A percentile compares a stretch with the other conserved stretches of the same genome.
Evolutionary conservation across 2,888 invertebrate species (phyloP).

Genomic region (Thyatira batis): DNA sequence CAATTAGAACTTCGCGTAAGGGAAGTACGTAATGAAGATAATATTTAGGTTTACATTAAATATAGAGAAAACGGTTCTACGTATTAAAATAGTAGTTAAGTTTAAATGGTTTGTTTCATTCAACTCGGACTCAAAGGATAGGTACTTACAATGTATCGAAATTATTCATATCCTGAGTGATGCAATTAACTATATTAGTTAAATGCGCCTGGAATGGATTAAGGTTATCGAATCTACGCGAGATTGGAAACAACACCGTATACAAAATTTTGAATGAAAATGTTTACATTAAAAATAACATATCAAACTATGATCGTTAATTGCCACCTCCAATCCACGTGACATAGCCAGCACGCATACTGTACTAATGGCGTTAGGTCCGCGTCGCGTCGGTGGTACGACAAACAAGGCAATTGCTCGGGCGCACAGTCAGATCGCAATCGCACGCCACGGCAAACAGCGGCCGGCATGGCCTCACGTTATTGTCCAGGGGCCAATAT

Average conservation of each 20-base stretch:
- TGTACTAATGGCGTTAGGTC: conserved; percentile 22
- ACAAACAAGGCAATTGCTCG: conserved; percentile 76
- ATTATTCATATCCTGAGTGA: no score
- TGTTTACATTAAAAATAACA: no score
- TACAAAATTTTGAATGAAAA: no score
- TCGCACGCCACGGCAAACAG: conserved; percentile 51
- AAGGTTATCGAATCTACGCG: no score
- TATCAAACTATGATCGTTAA: conserved; percentile 6
- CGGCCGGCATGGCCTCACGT: conserved; percentile 34
- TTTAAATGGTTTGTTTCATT: no score
- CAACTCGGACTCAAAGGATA: no score
- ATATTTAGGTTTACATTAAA: neutral
- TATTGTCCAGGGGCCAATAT: conserved; percentile 42
- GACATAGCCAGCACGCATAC: conserved; percentile 24
- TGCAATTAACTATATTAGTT: no score
- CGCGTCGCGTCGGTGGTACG: conserved; percentile 31
- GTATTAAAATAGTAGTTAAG: no score
- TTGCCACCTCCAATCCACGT: conserved; percentile 39
- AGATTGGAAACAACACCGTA: no score
- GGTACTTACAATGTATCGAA: no score
- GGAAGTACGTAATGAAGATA: conserved; percentile 10
- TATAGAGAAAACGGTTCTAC: neutral
- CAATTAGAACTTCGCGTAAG: conserved; percentile 17
- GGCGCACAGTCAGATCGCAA: conserved; percentile 58
- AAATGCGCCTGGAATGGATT: no score